Evolutionary conservation across 2,113 vertebrate genomes (phyloP), one percentile per base, ranked within the genome.

Genomic region (Dasyurus viverrinus): DNA sequence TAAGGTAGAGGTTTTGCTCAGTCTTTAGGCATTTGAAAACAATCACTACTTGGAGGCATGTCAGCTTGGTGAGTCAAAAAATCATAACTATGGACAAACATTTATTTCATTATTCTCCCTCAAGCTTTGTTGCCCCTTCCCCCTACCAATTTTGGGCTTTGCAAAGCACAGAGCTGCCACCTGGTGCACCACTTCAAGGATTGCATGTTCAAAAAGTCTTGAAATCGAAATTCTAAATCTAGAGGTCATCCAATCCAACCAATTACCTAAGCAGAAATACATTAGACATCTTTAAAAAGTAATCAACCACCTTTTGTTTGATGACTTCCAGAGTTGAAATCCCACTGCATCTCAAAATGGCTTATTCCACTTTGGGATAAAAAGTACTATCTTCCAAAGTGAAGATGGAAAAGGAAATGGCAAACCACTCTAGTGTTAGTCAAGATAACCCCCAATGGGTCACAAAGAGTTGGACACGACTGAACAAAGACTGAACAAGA

Each of bases 91-190:
- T 24, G 9, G 12, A 94, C 6, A 24, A 27, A 84, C 25, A 0
- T 53, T 76, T 89, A 42, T n/a, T 97, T 26, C 48, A 50, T 0
- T 19, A 0, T 10, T 54, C 92, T 48, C 91, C 54, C 36, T 48
- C 25, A 84, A 42, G n/a, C n/a, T 46, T 76, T 19, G 42, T n/a
- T 42, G 9, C 9, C 50, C 50, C 50, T 52, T 11, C 50, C 50
- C 36, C 10, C 3, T 0, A 2, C 0, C 14, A 90, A 2, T 10
- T 1, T 0, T 9, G 16, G 24, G 23, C 54, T 0, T 97, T 95
- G 57, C 90, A 94, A 76, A 55, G 89, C 97, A 22, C 30, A 93
- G 57, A 24, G 6, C 95, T 98, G 97, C 98, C 97, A 96, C 92
- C 97, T 97, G 93, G 95, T 89, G 97, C 57, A 55, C 76, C 5